Evolutionary conservation across 1,140 invertebrate species (phyloP), one percentile per base, ranked within the genome.

Genomic region (Kradibia gibbosae): DNA sequence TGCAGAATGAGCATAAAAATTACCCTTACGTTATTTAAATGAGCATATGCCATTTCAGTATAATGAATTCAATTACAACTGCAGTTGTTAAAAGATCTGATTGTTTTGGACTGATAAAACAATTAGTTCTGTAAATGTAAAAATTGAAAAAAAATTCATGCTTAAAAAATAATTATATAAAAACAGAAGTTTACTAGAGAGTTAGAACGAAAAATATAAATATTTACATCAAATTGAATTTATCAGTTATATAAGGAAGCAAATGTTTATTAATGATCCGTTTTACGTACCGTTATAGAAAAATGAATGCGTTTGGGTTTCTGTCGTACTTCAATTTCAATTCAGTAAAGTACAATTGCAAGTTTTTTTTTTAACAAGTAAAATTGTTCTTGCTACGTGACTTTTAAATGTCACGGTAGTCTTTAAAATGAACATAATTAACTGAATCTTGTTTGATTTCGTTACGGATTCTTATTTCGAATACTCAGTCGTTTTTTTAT

Each of bases 1-100:
- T 74, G 72, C 48, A 74, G 22, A 34, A 17, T n/a, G 48, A 0
- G 28, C 48, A 55, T 39, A 57, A 74, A 57, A 74, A 57, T 57
- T 22, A 22, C 53, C 53, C 10, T 0, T 11, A 28, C 28, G 71
- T 73, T 22, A 55, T 20, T 31, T 25, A 20, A 20, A 25, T 22
- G 31, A 28, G 28, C 45, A 55, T 62, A n/a, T 20, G 48, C 7
- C 17, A 36, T 53, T 73, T 28, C 31, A 31, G 3, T 62, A 11
- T 10, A 0, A 17, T 25, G 42, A 1, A 55, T 13, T 11, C n/a
- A 17, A n/a, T 55, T 4, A 31, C 25, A 55, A 55, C 7, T 36
- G 53, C 7, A 15, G 15, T 31, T 74, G 15, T 42, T n/a, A 13
- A 1, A 34, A 34, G n/a, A 55, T n/a, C 71, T 48, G 28, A 45